Evolutionary conservation across 2,888 invertebrate species (phyloP), one percentile per base, ranked within the genome.

Genomic region (Tricholauxania praeusta): DNA sequence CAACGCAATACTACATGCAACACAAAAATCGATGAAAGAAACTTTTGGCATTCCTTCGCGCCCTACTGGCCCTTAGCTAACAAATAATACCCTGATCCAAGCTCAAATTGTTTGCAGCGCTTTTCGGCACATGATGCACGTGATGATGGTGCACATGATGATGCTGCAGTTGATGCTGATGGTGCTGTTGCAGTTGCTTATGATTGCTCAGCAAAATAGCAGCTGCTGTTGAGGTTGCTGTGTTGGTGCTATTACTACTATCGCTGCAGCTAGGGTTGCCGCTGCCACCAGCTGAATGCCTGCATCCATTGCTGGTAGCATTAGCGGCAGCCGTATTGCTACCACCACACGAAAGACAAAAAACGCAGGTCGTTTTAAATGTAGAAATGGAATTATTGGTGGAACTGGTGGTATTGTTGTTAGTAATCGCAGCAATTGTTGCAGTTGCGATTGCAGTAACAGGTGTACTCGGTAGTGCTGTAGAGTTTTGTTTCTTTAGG

Each of bases 51-150:
- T 86, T 86, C 79, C 85, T 86, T 78, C 86, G 83, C 80, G 82
- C 85, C 81, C 86, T 84, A 75, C 80, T 83, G 83, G 85, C 86
- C 85, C 82, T 86, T 86, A 86, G 87, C 87, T 87, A 87, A 87
- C 87, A 87, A 80, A 87, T 87, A 79, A 87, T 87, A 80, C 87
- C 87, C 83, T 87, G 87, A 79, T 87, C 87, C 79, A 87, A 79
- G 69, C 83, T 86, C 76, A 87, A 78, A 80, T 83, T 87, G 82
- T 83, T 86, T 80, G 86, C 81, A 70, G 83, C 82, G 73, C 82
- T 85, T 77, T 83, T 85, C 48, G 81, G 81, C 63, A 80, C 83
- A 71, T 78, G 80, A 74, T 80, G 83, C 71, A 82, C 79, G 62
- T 80, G 82, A 71, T 80, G 81, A 60, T 83, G 83, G 12, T 73